Percentiles rank a stretch among this genome's conserved stretches.
Evolutionary conservation across 2,888 invertebrate genomes (phyloP).

Genomic region (Harmothoe impar): DNA sequence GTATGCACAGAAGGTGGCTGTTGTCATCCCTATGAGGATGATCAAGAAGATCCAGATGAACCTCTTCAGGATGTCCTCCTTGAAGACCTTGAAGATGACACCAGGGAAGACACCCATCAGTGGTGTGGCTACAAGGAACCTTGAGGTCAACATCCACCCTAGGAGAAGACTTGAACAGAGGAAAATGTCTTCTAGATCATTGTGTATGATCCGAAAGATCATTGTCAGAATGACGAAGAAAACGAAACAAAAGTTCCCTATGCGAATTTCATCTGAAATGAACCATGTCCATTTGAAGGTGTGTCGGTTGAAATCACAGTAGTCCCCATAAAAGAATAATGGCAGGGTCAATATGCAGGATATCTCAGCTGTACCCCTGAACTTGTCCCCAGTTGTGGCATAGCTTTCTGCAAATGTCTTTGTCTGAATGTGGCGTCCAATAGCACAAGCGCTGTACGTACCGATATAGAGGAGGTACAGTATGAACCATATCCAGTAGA

Average conservation of each 20-base stretch:
- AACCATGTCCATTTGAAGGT: background rate
- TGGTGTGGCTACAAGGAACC: constrained; percentile 5
- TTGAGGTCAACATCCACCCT: background rate
- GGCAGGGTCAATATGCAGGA: background rate
- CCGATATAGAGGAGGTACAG: constrained; percentile 20
- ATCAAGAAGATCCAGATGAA: constrained; percentile 25
- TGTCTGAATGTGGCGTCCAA: background rate
- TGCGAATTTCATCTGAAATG: background rate
- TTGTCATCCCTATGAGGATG: background rate
- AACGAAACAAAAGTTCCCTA: background rate
- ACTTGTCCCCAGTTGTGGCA: background rate
- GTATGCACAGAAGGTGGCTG: constrained; percentile 8
- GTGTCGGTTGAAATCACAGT: background rate
- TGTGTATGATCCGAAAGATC: background rate
- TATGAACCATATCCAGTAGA: constrained; percentile 41
- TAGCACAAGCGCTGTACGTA: constrained; percentile 33
- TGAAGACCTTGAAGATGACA: constrained; percentile 24
- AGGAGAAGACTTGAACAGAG: background rate
- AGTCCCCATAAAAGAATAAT: constrained; percentile 14
- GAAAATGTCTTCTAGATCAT: background rate
- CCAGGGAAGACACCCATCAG: constrained; percentile 23
- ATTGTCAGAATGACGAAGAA: background rate
- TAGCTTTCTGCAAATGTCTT: background rate
- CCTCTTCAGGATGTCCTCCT: constrained; percentile 38
- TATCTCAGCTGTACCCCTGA: background rate